A percentile compares a stretch with the other conserved stretches of the same genome.
Conservation (phyloP, 2,888 invertebrate genomes). For the Perizoma flavofasciatum region DNA sequence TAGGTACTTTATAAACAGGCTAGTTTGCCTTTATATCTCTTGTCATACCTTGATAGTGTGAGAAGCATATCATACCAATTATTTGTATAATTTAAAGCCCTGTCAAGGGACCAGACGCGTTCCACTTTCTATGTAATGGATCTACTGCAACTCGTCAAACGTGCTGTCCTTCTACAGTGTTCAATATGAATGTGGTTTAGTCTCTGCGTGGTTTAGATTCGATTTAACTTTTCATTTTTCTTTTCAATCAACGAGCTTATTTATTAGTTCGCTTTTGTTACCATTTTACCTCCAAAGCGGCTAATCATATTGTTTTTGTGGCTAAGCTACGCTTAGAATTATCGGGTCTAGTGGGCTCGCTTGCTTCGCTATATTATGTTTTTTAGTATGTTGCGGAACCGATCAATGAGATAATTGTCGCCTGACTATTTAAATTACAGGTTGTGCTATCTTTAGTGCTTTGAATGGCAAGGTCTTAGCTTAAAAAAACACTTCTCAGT, state of each 20-base stretch:
- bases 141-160: conserved; percentile 53
- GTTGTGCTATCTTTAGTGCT: conserved; percentile 26
- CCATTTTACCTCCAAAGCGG: too few species aligned
- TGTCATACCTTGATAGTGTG: conserved; percentile 28
- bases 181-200: too few species aligned
- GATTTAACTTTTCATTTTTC: too few species aligned
- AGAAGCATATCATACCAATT: conserved; percentile 46
- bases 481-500: neutral
- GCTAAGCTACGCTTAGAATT: too few species aligned
- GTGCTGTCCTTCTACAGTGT: conserved; percentile 47
- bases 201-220: too few species aligned
- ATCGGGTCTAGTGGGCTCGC: conserved; percentile 43
- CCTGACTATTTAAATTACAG: conserved; percentile 39
- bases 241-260: too few species aligned
- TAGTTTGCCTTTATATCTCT: conserved; percentile 32
- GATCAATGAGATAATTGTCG: conserved; percentile 45
- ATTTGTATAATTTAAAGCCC: conserved; percentile 50
- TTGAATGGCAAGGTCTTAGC: conserved; percentile 18
- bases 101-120: conserved; percentile 46
- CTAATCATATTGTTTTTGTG: too few species aligned
- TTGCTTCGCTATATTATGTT: conserved; percentile 31
- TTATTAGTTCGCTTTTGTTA: too few species aligned
- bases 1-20: neutral
- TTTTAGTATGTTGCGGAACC: conserved; percentile 44
- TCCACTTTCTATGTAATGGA: conserved; percentile 44